phyloP scores from a whole-genome alignment of 2,113 vertebrate genomes.

The Corynorhinus townsendii region DNA sequence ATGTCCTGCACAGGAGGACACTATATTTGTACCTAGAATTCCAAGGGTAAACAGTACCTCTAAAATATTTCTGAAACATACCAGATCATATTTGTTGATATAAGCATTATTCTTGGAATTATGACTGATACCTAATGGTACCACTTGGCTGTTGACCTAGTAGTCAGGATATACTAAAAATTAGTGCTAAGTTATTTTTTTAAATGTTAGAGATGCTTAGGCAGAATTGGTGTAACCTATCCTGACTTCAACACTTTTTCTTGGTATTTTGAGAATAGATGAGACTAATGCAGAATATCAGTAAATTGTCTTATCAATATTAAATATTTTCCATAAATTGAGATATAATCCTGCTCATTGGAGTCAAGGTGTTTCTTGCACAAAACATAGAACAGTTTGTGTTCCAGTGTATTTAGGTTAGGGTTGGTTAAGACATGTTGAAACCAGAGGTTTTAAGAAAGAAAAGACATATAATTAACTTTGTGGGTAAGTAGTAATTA shows the following conservation, averaged over 20 bases:
- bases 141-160: background rate
- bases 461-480: background rate
- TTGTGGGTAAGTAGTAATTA: background rate
- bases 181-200: constrained; percentile 8
- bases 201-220: background rate
- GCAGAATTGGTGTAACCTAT: background rate
- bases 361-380: background rate
- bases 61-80: background rate
- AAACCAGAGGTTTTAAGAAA: background rate
- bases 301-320: background rate
- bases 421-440: background rate
- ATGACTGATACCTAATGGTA: background rate
- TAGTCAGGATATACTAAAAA: background rate
- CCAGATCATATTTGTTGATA: background rate
- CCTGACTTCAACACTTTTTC: background rate
- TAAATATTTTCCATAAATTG: background rate
- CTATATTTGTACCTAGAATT: constrained; percentile 12
- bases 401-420: background rate
- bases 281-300: background rate
- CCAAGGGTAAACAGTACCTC: background rate
- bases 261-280: constrained; percentile 18
- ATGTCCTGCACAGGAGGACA: background rate
- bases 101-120: background rate
- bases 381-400: background rate
- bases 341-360: background rate